These are phyloP conservation scores for Eulemur mongoz DNA, from an alignment of 2,797 vertebrate species.

Conservation along the genomic window DNA sequence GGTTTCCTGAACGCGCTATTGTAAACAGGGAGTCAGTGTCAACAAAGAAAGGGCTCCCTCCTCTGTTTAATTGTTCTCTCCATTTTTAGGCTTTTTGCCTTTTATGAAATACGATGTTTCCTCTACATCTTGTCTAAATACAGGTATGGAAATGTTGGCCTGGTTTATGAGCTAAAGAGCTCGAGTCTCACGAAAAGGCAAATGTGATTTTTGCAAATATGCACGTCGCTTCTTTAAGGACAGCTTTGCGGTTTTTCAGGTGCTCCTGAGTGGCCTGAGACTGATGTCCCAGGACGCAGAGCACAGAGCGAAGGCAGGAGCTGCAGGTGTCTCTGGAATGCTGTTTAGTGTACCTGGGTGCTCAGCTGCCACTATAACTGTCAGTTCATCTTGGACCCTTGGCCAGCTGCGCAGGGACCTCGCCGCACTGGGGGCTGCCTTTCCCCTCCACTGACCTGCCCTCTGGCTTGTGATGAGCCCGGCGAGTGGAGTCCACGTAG, in stretches of 20 bases:
- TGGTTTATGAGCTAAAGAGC: neutral
- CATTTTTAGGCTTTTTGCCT: neutral
- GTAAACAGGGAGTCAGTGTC: neutral
- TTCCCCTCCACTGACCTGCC: accelerated
- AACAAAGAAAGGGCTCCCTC: neutral
- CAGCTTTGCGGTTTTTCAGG: neutral
- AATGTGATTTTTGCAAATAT: neutral
- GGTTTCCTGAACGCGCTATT: neutral
- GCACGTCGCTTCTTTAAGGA: neutral
- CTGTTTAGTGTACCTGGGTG: too few species aligned
- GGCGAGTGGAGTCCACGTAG: accelerated
- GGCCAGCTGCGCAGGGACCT: too few species aligned
- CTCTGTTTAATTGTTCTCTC: neutral
- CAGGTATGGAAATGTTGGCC: neutral
- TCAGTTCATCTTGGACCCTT: neutral
- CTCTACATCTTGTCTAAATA: neutral
- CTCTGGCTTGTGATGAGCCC: neutral
- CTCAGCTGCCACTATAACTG: neutral
- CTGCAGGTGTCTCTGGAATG: neutral
- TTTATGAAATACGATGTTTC: neutral
- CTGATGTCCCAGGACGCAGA: neutral
- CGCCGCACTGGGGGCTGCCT: neutral
- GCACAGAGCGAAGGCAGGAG: neutral
- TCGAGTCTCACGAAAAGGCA: neutral
- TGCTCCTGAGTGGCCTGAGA: too few species aligned